These are phyloP conservation scores for Cantharis nigra DNA, from an alignment of 2,888 invertebrate species.

Conservation along the genomic window DNA sequence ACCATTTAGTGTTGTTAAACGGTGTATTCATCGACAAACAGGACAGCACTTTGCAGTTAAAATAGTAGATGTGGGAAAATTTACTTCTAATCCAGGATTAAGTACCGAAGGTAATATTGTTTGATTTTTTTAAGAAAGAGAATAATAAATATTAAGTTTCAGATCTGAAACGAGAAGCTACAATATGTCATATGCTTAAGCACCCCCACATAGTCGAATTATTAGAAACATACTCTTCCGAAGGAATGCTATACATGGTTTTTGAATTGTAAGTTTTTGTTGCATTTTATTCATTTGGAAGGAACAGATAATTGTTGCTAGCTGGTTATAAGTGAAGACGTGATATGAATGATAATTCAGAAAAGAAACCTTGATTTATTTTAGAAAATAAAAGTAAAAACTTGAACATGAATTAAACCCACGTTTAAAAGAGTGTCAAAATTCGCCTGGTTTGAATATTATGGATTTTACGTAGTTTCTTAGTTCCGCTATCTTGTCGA, in stretches of 20 bases:
- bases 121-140: not conserved
- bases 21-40: constrained; percentile 93
- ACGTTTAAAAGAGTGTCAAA: too few relatives aligned
- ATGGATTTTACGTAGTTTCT: too few relatives aligned
- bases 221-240: constrained; percentile 96
- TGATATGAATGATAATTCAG: too few relatives aligned
- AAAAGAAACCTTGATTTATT: too few relatives aligned
- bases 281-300: constrained; percentile 23
- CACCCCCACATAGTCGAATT: constrained; percentile 99
- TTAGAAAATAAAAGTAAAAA: too few relatives aligned
- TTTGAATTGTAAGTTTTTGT: constrained; percentile 95
- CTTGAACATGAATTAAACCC: too few relatives aligned
- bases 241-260: constrained; percentile 99
- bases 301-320: not conserved
- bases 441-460: too few relatives aligned
- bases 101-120: constrained; percentile 84
- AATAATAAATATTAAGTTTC: constrained; percentile 52
- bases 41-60: constrained; percentile 97
- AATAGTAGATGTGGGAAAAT: constrained; percentile 97
- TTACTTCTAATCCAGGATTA: constrained; percentile 94
- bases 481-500: too few relatives aligned
- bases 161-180: constrained; percentile 98
- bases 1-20: constrained; percentile 93
- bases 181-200: constrained; percentile 98
- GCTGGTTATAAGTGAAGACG: too few relatives aligned